Percentiles rank a stretch among this genome's conserved stretches.
Evolutionary conservation across 2,113 vertebrate genomes (phyloP).

Genomic region (Cranoglanis bouderius): DNA sequence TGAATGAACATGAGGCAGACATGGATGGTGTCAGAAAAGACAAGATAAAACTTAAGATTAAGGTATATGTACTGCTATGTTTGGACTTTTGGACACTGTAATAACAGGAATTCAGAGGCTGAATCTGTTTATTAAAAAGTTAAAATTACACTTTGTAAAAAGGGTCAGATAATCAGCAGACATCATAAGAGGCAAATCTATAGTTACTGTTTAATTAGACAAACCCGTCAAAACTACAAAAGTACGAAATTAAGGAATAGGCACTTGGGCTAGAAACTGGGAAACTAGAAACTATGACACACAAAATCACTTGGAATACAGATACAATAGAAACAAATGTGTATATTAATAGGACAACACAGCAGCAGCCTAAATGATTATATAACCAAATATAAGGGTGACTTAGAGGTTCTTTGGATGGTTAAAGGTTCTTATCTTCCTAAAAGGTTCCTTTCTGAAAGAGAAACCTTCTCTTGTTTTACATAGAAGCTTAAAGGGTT

Average conservation of each 20-base stretch:
- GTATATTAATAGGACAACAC: not conserved
- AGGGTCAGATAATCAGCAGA: not conserved
- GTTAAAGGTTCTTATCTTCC: not conserved
- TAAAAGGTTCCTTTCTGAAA: not conserved
- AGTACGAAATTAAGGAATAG: not conserved
- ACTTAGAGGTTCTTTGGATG: not conserved
- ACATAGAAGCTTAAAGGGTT: not conserved
- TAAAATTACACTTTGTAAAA: not conserved
- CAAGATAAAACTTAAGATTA: constrained; percentile 72
- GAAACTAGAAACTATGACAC: not conserved
- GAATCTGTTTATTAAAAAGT: not conserved
- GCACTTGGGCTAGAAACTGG: not conserved
- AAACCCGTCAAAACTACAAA: not conserved
- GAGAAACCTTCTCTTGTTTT: not conserved
- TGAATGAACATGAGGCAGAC: constrained; percentile 72
- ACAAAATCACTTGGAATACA: not conserved
- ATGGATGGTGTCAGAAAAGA: constrained; percentile 66
- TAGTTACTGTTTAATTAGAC: not conserved
- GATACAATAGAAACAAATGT: not conserved
- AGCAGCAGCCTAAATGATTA: not conserved
- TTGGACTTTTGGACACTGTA: not conserved
- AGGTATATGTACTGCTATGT: constrained; percentile 66
- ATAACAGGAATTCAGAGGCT: not conserved
- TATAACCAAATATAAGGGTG: not conserved
- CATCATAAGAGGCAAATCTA: not conserved